A percentile compares a stretch with the other conserved stretches of the same genome.
Conservation (phyloP, 2,888 invertebrate species). For the Allygus modestus region DNA sequence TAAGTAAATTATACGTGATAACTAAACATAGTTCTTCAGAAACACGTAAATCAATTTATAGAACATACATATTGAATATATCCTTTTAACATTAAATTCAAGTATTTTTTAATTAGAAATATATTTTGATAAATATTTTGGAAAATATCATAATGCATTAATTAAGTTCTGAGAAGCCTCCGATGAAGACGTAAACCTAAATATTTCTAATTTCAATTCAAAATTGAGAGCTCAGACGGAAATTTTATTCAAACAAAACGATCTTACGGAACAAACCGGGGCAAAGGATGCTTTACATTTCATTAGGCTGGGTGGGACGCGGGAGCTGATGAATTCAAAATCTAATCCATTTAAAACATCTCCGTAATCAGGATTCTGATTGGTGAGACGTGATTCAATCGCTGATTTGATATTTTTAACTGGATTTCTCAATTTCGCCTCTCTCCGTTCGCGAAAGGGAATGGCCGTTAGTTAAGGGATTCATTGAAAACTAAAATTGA, state of each 20-base stretch:
- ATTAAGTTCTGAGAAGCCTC: too few relatives aligned
- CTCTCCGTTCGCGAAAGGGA: background rate
- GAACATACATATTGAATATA: too few relatives aligned
- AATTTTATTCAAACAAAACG: conserved; percentile 18
- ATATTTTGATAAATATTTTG: too few relatives aligned
- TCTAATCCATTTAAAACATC: conserved; percentile 40
- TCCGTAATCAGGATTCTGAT: conserved; percentile 25
- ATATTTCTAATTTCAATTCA: background rate
- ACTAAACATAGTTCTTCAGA: too few relatives aligned
- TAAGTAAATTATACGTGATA: too few relatives aligned
- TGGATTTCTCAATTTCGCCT: conserved; percentile 25
- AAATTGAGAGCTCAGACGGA: background rate
- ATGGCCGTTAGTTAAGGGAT: background rate
- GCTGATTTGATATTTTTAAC: conserved; percentile 1
- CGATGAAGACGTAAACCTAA: too few relatives aligned
- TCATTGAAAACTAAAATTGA: background rate
- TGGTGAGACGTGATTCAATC: background rate
- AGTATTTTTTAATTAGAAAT: too few relatives aligned
- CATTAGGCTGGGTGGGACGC: background rate
- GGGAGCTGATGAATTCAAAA: conserved; percentile 33
- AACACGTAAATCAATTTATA: too few relatives aligned
- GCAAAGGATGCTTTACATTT: conserved; percentile 18
- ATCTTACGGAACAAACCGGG: conserved; percentile 6
- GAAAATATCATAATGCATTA: too few relatives aligned
- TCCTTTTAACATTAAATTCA: too few relatives aligned